Evolutionary conservation across 2,888 invertebrate genomes (phyloP), one percentile per base, ranked within the genome.

Genomic region (Epirrita christyi): DNA sequence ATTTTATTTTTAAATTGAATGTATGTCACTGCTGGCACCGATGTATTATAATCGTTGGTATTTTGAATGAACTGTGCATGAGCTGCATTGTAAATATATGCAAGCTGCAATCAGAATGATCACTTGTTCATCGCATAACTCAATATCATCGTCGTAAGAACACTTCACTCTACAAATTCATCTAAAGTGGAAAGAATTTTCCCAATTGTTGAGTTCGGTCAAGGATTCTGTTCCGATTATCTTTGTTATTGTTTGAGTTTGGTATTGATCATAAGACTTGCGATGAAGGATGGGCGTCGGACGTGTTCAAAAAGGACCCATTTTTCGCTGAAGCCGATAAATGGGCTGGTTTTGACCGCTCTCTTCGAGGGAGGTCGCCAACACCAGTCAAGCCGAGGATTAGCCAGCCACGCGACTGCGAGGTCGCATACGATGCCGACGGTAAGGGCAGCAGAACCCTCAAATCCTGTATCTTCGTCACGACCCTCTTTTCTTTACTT

Each of bases 351-450:
- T 91, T 92, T 92, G 94, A 93, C 88, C 93, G 93, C 68, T 93
- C 93, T 73, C 92, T 93, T 78, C 90, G 93, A 75, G 92, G 91
- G 75, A 87, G 83, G 78, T 95, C 95, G 65, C 95, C 95, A 73
- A 95, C 95, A 76, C 95, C 95, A 52, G 94, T 94, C 83, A 95
- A 95, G 93, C 93, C 93, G 76, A 94, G 95, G 85, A 93, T 93
- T 80, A 95, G 93, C 89, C 93, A 88, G 74, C 95, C 95, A 70
- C 93, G 95, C 68, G 94, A 95, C 80, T 93, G 93, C 77, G 95
- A 95, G 89, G 93, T 95, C 79, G 95, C 95, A 73, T 96, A 92
- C 88, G 95, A 96, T 92, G 93, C 94, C 87, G 95, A 95, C 82
- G 96, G 96, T 93, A 95, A 94, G 93, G 90, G 88, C 86, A 82